These are phyloP conservation scores for Otus sunia DNA, from an alignment of 2,113 vertebrate species.

Conservation along the genomic window DNA sequence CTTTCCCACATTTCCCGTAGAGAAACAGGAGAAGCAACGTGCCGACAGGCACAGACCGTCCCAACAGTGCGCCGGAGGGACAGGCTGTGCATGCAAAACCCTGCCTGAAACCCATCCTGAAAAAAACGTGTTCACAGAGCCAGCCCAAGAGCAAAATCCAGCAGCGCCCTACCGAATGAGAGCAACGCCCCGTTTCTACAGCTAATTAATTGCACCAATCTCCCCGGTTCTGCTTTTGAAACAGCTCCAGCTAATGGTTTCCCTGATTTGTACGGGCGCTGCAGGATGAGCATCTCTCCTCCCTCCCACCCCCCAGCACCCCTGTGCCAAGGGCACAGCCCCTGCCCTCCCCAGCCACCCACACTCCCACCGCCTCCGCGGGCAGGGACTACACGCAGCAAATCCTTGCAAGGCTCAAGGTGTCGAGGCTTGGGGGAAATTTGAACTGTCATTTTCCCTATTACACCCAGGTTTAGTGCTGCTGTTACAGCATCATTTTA, in stretches of 20 bases:
- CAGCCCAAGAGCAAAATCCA: background rate
- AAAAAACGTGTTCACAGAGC: background rate
- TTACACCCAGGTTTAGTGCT: background rate
- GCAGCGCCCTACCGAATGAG: fast-evolving
- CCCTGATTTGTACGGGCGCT: background rate
- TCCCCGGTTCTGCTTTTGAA: background rate
- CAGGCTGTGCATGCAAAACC: background rate
- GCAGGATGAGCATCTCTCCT: background rate
- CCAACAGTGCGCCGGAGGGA: background rate
- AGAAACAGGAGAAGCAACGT: fast-evolving
- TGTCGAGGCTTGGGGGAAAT: background rate
- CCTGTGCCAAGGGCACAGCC: background rate
- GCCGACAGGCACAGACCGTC: background rate
- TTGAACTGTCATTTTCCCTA: background rate
- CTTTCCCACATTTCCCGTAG: background rate
- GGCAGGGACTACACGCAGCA: background rate
- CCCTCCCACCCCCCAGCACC: background rate
- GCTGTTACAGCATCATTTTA: background rate
- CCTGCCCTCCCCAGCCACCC: background rate
- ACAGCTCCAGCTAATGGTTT: background rate
- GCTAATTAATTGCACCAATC: background rate
- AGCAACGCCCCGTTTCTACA: background rate
- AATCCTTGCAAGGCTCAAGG: background rate
- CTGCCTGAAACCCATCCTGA: background rate
- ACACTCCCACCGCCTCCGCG: background rate